Evolutionary conservation across 2,888 invertebrate genomes (phyloP), one percentile per base, ranked within the genome.

Genomic region (Conops quadrifasciatus): DNA sequence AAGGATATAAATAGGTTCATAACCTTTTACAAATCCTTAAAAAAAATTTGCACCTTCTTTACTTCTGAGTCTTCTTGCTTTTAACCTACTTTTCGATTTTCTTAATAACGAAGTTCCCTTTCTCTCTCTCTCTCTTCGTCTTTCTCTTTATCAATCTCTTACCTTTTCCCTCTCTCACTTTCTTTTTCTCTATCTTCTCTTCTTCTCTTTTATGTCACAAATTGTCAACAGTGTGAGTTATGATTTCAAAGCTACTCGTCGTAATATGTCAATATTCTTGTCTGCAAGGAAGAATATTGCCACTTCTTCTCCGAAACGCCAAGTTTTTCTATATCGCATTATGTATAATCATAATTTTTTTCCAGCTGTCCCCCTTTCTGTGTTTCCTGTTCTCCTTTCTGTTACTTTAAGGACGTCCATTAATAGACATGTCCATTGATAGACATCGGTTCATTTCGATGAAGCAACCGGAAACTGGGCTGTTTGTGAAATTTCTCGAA

Each of bases 341-440:
- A n/a, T n/a, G 51, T 63, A 70, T 59, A 53, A 16, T 30, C 59
- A 30, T 16, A 51, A 63, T 19, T 60, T n/a, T 71, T 70, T 51
- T 58, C 66, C 70, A 71, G 62, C 60, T 66, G n/a, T n/a, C n/a
- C n/a, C n/a, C n/a, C n/a, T n/a, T n/a, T n/a, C n/a, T n/a, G n/a
- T n/a, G n/a, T n/a, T n/a, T n/a, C n/a, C n/a, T n/a, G 71, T 71
- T 71, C 66, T 71, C 60, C 66, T 67, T 9, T 53, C 43, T 58
- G 60, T 71, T 66, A 71, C 71, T 71, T 71, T 71, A 71, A 71
- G 60, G 28, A 64, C 59, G 28, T 68, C n/a, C n/a, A n/a, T n/a
- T n/a, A n/a, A n/a, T n/a, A n/a, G n/a, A n/a, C n/a, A n/a, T n/a
- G n/a, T n/a, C n/a, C n/a, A n/a, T n/a, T n/a, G n/a, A n/a, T n/a